A percentile compares a stretch with the other conserved stretches of the same genome.
phyloP scores from a whole-genome alignment of 1,140 invertebrate genomes.

The Tetragonula clypearis region DNA sequence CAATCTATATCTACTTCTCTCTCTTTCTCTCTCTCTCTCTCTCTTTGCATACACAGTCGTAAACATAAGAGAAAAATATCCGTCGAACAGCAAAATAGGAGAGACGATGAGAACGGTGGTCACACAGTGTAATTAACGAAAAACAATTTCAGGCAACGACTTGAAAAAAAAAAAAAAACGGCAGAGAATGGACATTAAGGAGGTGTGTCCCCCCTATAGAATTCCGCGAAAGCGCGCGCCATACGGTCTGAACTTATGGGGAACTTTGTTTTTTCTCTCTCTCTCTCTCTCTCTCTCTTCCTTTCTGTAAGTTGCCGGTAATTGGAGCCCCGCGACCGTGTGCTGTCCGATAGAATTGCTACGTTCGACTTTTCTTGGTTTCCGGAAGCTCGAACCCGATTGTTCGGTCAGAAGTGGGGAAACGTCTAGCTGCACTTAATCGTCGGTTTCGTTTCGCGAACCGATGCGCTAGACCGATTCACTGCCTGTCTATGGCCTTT shows the following conservation, averaged over 20 bases:
- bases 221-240: conserved; percentile 14
- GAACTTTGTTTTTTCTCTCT: neutral
- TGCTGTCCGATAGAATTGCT: conserved; percentile 22
- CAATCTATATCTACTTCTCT: too few species aligned
- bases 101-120: neutral
- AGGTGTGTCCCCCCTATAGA: neutral
- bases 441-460: conserved; percentile 24
- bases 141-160: neutral
- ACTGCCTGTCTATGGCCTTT: neutral
- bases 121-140: neutral
- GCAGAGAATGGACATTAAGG: neutral
- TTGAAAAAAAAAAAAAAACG: neutral
- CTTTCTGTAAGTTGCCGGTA: conserved; percentile 17
- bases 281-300: too few species aligned
- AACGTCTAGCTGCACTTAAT: conserved; percentile 12
- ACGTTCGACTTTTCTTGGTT: conserved; percentile 43
- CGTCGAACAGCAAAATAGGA: too few species aligned
- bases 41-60: too few species aligned
- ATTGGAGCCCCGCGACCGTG: conserved; percentile 19
- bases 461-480: conserved; percentile 12
- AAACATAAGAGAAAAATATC: too few species aligned
- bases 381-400: conserved; percentile 23
- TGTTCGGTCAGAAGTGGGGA: conserved; percentile 22
- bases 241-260: conserved; percentile 23
- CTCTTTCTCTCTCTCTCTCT: neutral